phyloP scores from a whole-genome alignment of 2,113 vertebrate genomes.

The Hypomesus transpacificus region DNA sequence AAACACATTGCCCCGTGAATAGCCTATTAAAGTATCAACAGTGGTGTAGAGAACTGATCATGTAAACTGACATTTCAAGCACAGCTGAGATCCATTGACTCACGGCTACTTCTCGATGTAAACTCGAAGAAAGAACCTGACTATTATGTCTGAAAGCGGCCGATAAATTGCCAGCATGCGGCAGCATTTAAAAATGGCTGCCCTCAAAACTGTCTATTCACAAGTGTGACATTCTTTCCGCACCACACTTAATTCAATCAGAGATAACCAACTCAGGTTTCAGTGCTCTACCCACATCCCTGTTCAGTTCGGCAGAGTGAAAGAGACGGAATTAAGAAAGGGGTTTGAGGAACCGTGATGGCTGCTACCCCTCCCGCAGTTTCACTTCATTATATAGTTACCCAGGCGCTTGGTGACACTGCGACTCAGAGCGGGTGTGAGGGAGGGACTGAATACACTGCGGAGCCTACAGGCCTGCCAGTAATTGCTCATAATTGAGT shows the following conservation, averaged over 20 bases:
- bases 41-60: not conserved
- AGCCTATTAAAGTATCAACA: not conserved
- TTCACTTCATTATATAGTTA: conserved; percentile 50
- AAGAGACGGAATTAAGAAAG: conserved; percentile 33
- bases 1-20: too few species aligned
- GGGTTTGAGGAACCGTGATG: conserved; percentile 46
- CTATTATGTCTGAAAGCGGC: not conserved
- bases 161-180: not conserved
- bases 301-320: conserved; percentile 3
- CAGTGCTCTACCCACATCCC: conserved; percentile 6
- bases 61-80: not conserved
- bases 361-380: conserved; percentile 33
- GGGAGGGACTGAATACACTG: conserved; percentile 56
- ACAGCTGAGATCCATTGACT: conserved; percentile 13
- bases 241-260: not conserved
- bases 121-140: not conserved
- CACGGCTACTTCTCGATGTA: not conserved
- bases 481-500: conserved; percentile 76
- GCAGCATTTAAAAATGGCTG: not conserved
- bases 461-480: conserved; percentile 63
- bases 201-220: not conserved
- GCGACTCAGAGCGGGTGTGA: conserved; percentile 48
- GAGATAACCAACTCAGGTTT: conserved; percentile 18
- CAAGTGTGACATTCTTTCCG: not conserved
- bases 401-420: conserved; percentile 23